Conservation (phyloP, 35 echinoderm and acorn worm species). For the Heliocidaris tuberculata region DNA sequence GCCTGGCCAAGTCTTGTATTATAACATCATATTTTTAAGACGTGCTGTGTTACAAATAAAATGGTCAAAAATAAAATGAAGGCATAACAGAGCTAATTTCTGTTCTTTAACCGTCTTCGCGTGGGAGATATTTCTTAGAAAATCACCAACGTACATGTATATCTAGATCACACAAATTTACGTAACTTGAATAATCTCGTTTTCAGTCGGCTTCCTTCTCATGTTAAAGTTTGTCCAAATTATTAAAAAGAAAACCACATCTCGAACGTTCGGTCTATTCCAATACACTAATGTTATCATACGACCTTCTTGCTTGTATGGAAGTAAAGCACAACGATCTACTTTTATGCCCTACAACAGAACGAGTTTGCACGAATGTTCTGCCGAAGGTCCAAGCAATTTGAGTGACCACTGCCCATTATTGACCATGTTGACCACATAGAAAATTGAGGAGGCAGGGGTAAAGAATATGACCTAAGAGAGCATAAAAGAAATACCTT, state of each 20-base stretch:
- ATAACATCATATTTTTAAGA: too few relatives aligned
- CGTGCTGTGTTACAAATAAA: too few relatives aligned
- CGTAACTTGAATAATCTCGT: not conserved
- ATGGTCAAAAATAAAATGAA: too few relatives aligned
- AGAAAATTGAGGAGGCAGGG: not conserved
- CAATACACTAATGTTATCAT: not conserved
- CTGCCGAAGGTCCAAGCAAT: not conserved
- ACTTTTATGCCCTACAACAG: not conserved
- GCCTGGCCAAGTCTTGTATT: too few relatives aligned
- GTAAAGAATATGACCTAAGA: not conserved
- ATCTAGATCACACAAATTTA: not conserved
- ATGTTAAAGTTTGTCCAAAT: not conserved
- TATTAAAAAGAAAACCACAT: too few relatives aligned
- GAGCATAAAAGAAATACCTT: not conserved
- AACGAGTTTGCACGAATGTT: not conserved
- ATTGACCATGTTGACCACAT: not conserved
- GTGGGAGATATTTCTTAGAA: too few relatives aligned
- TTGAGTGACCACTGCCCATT: not conserved
- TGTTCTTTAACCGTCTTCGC: too few relatives aligned
- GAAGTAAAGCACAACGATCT: not conserved
- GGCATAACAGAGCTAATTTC: too few relatives aligned
- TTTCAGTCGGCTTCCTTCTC: not conserved
- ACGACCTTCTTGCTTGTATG: too few relatives aligned
- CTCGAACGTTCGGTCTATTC: too few relatives aligned
- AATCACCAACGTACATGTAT: not conserved